Percentiles rank a stretch among this genome's conserved stretches.
Evolutionary conservation across 1,140 invertebrate genomes (phyloP).

Genomic region (Triops longicaudatus): DNA sequence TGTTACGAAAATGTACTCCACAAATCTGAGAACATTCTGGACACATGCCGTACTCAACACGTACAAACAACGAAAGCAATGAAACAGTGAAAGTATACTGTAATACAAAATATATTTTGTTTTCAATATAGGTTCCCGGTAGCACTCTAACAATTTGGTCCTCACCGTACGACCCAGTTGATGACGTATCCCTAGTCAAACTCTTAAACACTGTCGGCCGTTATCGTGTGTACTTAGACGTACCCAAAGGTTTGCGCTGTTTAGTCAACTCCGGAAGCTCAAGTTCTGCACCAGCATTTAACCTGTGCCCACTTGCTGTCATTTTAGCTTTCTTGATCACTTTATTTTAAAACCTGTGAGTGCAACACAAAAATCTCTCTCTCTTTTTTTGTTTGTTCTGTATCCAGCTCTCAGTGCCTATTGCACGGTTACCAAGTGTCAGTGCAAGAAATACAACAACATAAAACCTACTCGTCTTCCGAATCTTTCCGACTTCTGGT

Average conservation of each 20-base stretch:
- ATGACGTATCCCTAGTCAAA: conserved; percentile 25
- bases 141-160: conserved; percentile 64
- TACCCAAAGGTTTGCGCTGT: conserved; percentile 18
- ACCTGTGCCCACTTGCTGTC: neutral
- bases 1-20: too few relatives aligned
- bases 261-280: neutral
- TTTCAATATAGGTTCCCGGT: conserved; percentile 31
- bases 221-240: conserved; percentile 25
- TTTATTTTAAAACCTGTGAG: neutral
- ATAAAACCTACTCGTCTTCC: neutral
- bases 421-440: too few relatives aligned
- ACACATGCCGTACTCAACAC: too few relatives aligned
- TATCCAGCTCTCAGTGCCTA: too few relatives aligned
- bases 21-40: too few relatives aligned
- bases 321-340: neutral
- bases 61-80: too few relatives aligned
- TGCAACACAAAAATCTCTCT: neutral
- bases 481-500: neutral
- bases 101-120: neutral
- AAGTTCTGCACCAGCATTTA: neutral
- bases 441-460: neutral
- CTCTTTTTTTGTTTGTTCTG: neutral
- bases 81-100: neutral
- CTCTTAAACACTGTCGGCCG: conserved; percentile 25
- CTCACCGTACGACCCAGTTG: conserved; percentile 36